These are phyloP conservation scores for Callipepla squamata DNA, from an alignment of 2,113 vertebrate species.

Conservation along the genomic window DNA sequence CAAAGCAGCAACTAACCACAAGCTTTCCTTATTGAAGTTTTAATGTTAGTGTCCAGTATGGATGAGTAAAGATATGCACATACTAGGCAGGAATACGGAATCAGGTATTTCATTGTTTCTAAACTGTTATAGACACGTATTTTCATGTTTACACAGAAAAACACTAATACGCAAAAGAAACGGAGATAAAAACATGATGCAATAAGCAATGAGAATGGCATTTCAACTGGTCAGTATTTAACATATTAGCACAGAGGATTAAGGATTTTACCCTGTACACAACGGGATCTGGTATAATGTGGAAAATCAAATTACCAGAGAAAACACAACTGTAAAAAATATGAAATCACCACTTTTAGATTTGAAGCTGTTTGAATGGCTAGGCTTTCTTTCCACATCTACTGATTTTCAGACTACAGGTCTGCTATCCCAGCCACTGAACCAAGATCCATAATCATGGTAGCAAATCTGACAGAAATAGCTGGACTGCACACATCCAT, in stretches of 20 bases:
- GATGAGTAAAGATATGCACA: neutral
- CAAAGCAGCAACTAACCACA: neutral
- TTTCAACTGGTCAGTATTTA: neutral
- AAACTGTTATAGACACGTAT: neutral
- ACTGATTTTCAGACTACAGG: neutral
- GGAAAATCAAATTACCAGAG: neutral
- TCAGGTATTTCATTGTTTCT: neutral
- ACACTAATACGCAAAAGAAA: neutral
- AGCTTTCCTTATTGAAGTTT: neutral
- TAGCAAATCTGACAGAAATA: neutral
- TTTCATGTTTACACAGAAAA: neutral
- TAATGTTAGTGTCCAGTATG: neutral
- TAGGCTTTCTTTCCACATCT: neutral
- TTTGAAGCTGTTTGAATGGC: neutral
- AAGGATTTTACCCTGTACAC: neutral
- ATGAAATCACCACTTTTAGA: neutral
- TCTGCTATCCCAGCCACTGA: neutral
- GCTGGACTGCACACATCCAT: neutral
- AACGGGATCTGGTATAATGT: neutral
- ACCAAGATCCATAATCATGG: neutral
- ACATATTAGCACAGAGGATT: neutral
- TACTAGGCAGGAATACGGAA: neutral
- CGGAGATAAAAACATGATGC: neutral
- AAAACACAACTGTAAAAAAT: neutral
- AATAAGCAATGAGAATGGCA: neutral